Evolutionary conservation across 2,888 invertebrate genomes (phyloP).

Genomic region (Xestia c-nigrum): DNA sequence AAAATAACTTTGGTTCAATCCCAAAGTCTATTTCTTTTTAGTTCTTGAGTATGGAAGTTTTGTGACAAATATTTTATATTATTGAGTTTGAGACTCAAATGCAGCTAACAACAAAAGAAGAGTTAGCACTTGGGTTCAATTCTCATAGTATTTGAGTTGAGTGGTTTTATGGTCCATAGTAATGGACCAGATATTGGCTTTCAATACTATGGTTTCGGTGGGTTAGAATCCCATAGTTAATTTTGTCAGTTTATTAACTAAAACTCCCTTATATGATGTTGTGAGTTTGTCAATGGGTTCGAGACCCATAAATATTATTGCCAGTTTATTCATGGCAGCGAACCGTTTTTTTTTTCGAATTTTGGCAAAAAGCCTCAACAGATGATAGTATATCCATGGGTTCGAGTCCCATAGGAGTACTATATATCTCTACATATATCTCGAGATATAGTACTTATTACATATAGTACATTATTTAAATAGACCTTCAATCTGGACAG

Average conservation of each 20-base stretch:
- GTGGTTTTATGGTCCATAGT: background rate
- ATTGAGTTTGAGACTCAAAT: background rate
- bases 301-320: background rate
- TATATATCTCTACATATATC: no score
- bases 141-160: conserved; percentile 10
- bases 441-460: no score
- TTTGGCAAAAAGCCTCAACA: background rate
- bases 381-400: background rate
- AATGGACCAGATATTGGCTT: background rate
- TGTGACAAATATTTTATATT: background rate
- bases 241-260: background rate
- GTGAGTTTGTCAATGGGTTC: conserved; percentile 19
- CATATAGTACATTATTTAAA: background rate
- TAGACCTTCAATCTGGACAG: background rate
- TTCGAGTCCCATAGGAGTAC: background rate
- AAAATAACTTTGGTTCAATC: conserved; percentile 58
- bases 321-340: background rate
- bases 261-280: background rate
- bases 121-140: conserved; percentile 14
- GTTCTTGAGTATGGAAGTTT: background rate
- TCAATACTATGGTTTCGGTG: background rate
- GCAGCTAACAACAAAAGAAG: background rate
- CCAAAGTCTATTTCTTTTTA: conserved; percentile 9
- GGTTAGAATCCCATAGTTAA: conserved; percentile 24
- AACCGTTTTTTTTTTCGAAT: no score